Percentiles rank a stretch among this genome's conserved stretches.
Evolutionary conservation across 2,113 vertebrate species (phyloP).

Genomic region (Ceuthmochares aereus): DNA sequence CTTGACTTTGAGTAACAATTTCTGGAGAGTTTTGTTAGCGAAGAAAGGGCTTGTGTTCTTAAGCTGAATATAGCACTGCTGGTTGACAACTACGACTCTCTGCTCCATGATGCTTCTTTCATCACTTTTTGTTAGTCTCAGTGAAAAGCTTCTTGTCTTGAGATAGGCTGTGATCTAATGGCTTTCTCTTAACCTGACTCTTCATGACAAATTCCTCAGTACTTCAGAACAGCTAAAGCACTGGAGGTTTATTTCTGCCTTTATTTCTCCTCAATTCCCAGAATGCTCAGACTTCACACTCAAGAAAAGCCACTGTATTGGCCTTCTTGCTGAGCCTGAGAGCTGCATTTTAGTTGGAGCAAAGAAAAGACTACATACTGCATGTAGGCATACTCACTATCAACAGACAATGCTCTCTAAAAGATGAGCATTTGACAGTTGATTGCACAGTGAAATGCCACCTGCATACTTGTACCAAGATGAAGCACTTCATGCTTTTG

Average conservation of each 20-base stretch:
- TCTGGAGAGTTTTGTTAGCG: neutral
- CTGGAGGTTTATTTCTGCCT: neutral
- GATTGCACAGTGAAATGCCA: neutral
- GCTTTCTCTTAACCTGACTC: neutral
- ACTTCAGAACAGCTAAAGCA: slow-evolving; percentile 3
- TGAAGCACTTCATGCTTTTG: neutral
- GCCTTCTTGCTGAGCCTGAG: neutral
- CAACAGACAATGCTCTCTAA: neutral
- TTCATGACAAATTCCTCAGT: slow-evolving; percentile 4
- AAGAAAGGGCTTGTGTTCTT: neutral
- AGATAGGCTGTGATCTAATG: slow-evolving; percentile 13
- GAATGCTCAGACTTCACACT: neutral
- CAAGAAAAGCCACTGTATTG: neutral
- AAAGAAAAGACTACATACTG: neutral
- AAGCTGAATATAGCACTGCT: neutral
- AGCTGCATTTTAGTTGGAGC: neutral
- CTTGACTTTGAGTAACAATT: neutral
- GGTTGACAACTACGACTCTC: neutral
- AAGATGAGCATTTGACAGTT: neutral
- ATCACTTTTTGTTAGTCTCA: neutral
- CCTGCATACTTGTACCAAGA: neutral
- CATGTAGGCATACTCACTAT: neutral
- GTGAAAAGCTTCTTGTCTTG: slow-evolving; percentile 2
- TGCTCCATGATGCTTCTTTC: neutral
- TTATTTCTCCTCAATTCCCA: neutral